These are phyloP conservation scores for Rhincodon typus DNA, from an alignment of 2,797 vertebrate species.

Conservation along the genomic window DNA sequence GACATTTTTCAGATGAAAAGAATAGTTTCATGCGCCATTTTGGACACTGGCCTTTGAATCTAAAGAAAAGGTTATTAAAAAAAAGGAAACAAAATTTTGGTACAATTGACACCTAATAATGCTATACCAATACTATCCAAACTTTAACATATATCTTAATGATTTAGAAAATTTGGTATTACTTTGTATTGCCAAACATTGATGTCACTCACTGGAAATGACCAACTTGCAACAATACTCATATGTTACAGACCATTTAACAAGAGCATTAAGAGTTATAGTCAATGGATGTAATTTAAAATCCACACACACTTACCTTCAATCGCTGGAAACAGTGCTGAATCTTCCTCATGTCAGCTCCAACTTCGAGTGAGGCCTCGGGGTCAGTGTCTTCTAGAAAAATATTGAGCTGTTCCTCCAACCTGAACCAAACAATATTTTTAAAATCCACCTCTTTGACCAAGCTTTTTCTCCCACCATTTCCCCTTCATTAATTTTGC, in stretches of 20 bases:
- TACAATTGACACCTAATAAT: not conserved
- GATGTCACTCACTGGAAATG: not conserved
- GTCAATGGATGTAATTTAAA: not conserved
- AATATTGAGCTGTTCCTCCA: constrained; percentile 62
- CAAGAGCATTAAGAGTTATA: not conserved
- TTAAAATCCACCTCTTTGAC: not conserved
- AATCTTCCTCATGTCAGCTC: constrained; percentile 84
- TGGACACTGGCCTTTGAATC: not conserved
- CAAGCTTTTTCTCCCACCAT: not conserved
- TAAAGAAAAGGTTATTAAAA: not conserved
- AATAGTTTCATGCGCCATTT: not conserved
- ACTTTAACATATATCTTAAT: not conserved
- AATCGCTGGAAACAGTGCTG: constrained; percentile 71
- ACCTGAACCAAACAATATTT: constrained; percentile 54
- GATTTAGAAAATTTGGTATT: too few species aligned
- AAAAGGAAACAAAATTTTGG: not conserved
- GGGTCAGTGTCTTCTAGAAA: constrained; percentile 78
- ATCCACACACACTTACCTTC: constrained; percentile 67
- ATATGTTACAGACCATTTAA: too few species aligned
- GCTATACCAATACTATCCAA: not conserved
- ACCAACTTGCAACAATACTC: not conserved
- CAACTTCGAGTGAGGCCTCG: constrained; percentile 68
- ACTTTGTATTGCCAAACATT: not conserved
- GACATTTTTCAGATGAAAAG: not conserved
- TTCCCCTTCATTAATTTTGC: not conserved